Evolutionary conservation across 1,140 invertebrate genomes (phyloP).

Genomic region (Musca domestica): DNA sequence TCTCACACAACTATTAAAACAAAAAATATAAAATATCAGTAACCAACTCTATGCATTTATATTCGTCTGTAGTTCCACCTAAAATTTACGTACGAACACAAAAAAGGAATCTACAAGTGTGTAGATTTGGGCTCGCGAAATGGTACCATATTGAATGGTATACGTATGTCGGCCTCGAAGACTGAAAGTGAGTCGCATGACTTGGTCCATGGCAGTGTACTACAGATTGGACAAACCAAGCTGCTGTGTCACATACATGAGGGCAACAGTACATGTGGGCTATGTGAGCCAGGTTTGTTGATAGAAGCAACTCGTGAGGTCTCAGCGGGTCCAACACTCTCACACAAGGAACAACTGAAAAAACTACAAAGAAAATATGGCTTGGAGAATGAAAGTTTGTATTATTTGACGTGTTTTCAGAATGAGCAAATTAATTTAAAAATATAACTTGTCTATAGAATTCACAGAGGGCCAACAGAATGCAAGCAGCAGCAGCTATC

Average conservation of each 20-base stretch:
- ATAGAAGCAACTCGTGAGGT: conserved; percentile 43
- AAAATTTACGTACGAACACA: conserved; percentile 67
- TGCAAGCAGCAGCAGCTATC: conserved; percentile 55
- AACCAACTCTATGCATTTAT: too few species aligned
- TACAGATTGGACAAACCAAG: conserved; percentile 69
- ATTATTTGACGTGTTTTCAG: not conserved
- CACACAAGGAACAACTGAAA: conserved; percentile 70
- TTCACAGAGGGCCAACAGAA: conserved; percentile 44
- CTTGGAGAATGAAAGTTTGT: conserved; percentile 60
- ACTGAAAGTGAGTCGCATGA: conserved; percentile 63
- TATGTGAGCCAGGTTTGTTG: conserved; percentile 84
- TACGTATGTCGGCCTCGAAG: conserved; percentile 69
- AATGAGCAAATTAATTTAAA: not conserved
- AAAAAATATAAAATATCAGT: too few species aligned
- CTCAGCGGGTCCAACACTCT: conserved; percentile 22
- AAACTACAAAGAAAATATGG: conserved; percentile 82
- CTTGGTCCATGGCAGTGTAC: conserved; percentile 72
- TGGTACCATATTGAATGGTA: conserved; percentile 81
- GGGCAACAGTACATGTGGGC: conserved; percentile 79
- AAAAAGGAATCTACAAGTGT: conserved; percentile 64
- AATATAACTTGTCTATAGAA: conserved; percentile 30
- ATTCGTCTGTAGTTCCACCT: conserved; percentile 66
- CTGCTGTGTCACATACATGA: conserved; percentile 84
- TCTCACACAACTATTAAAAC: too few species aligned
- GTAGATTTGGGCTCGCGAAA: conserved; percentile 84